Conservation (phyloP, 2,888 invertebrate species). For the Steinernema hermaphroditum region DNA sequence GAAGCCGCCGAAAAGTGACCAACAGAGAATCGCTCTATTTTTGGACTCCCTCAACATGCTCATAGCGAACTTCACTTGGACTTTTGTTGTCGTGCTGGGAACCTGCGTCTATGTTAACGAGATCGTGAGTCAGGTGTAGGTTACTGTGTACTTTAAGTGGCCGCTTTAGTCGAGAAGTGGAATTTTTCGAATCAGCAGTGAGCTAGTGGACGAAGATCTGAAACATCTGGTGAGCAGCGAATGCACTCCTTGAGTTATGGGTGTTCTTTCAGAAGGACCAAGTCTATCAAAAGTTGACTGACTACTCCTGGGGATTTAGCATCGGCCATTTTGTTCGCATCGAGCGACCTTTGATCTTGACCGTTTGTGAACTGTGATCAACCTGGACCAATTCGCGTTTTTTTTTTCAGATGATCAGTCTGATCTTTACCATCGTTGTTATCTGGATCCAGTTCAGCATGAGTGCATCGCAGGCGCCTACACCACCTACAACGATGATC, state of each 20-base stretch:
- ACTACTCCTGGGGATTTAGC: constrained; percentile 32
- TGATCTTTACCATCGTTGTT: constrained; percentile 34
- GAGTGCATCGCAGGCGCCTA: neutral
- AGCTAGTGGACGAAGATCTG: constrained; percentile 32
- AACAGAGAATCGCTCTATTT: neutral
- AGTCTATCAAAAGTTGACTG: constrained; percentile 33
- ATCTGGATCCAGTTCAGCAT: constrained; percentile 35
- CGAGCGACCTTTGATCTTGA: constrained; percentile 32
- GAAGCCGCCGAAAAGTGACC: neutral
- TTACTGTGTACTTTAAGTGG: neutral
- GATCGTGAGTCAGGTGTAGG: neutral
- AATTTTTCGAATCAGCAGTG: constrained; percentile 21
- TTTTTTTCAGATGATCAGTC: constrained; percentile 33
- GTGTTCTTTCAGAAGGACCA: constrained; percentile 36
- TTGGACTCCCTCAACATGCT: neutral
- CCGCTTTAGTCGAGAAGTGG: constrained; percentile 33
- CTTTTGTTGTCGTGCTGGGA: constrained; percentile 32
- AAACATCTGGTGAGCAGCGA: constrained; percentile 19
- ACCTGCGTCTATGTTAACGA: constrained; percentile 36
- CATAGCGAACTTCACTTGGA: constrained; percentile 25
- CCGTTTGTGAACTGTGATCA: constrained; percentile 10
- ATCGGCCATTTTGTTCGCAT: constrained; percentile 35
- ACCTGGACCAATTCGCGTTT: neutral
- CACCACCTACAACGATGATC: neutral
- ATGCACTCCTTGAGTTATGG: neutral